Evolutionary conservation across 2,113 vertebrate species (phyloP).

Genomic region (Reinhardtius hippoglossoides): DNA sequence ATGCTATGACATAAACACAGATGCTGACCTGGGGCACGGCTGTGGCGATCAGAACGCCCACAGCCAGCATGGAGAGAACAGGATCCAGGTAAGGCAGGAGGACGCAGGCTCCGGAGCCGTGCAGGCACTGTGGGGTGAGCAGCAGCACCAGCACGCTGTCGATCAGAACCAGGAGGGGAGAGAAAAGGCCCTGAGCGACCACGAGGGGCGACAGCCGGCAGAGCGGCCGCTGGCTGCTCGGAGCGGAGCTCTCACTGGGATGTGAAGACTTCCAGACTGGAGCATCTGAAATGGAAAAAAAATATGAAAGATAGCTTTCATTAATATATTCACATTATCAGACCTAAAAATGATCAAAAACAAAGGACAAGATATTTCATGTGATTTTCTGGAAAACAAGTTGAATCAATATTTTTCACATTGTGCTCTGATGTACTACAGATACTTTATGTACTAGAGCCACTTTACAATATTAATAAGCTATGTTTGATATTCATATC

Average conservation of each 20-base stretch:
- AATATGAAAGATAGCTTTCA: background rate
- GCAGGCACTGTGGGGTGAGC: slow-evolving; percentile 29
- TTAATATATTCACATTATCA: no score
- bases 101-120: slow-evolving; percentile 51
- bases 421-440: no score
- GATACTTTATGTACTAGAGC: no score
- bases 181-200: slow-evolving; percentile 57
- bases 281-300: slow-evolving; percentile 37
- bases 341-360: no score
- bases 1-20: background rate
- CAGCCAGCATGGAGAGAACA: slow-evolving; percentile 71
- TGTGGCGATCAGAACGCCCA: slow-evolving; percentile 62
- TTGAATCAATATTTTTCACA: no score
- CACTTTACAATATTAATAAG: no score
- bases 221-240: background rate
- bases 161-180: slow-evolving; percentile 71
- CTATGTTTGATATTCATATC: no score
- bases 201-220: background rate
- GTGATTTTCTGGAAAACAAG: no score
- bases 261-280: slow-evolving; percentile 1
- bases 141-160: slow-evolving; percentile 73
- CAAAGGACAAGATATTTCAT: no score
- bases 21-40: slow-evolving; percentile 65
- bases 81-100: slow-evolving; percentile 79
- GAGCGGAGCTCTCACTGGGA: background rate